Conservation (phyloP, 2,888 invertebrate species). For the Eugnorisma glareosa region DNA sequence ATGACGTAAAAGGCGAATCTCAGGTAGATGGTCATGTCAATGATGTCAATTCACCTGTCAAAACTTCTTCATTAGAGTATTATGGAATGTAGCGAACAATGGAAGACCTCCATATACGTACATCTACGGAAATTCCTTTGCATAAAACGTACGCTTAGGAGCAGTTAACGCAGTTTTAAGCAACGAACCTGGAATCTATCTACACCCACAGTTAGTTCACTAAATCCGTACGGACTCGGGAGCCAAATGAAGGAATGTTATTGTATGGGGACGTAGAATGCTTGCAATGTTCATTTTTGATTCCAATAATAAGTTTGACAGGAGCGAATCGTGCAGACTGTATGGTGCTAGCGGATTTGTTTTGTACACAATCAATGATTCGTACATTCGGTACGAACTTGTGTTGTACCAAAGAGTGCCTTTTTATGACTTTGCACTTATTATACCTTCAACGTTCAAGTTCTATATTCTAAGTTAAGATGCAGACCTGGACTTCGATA, state of each 20-base stretch:
- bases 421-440: not conserved
- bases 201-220: conserved; percentile 39
- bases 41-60: conserved; percentile 36
- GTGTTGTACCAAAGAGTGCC: not conserved
- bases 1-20: not conserved
- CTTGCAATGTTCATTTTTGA: conserved; percentile 67
- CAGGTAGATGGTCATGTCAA: not conserved
- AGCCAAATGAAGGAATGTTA: conserved; percentile 56
- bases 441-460: not conserved
- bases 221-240: conserved; percentile 41
- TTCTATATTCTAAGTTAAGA: not conserved
- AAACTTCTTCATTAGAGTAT: conserved; percentile 13
- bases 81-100: conserved; percentile 39
- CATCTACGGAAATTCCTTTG: conserved; percentile 13
- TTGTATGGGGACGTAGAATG: conserved; percentile 60
- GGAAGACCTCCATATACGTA: not conserved
- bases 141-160: conserved; percentile 3
- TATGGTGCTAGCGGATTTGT: conserved; percentile 61
- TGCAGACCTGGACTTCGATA: not conserved
- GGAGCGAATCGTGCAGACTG: conserved; percentile 63
- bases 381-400: not conserved
- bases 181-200: conserved; percentile 24
- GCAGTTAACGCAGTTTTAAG: not conserved
- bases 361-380: conserved; percentile 45
- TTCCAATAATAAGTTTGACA: conserved; percentile 68